Evolutionary conservation across 2,113 vertebrate genomes (phyloP).

Genomic region (Lethenteron reissneri): DNA sequence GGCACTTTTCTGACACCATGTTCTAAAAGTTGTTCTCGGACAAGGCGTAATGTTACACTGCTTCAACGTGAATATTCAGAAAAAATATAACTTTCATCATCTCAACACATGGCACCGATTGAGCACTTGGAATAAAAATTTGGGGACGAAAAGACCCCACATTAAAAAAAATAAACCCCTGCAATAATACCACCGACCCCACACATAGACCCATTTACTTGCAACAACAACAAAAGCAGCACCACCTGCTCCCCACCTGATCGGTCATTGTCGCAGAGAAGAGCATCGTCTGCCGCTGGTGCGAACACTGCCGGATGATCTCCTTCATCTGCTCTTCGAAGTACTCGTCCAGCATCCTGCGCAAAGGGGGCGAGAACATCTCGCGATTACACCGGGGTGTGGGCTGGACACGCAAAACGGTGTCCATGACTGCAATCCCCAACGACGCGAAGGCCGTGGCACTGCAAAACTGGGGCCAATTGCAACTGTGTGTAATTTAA

Average conservation of each 20-base stretch:
- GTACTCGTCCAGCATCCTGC: slow-evolving; percentile 91
- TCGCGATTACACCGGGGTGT: neutral
- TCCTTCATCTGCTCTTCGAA: slow-evolving; percentile 99
- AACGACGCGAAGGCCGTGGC: neutral
- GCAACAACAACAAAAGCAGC: too few relatives aligned
- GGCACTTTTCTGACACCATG: too few relatives aligned
- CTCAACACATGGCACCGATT: too few relatives aligned
- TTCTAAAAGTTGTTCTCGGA: too few relatives aligned
- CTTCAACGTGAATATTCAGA: too few relatives aligned
- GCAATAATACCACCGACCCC: too few relatives aligned
- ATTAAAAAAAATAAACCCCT: too few relatives aligned
- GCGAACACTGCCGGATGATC: slow-evolving; percentile 66
- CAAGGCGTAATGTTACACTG: too few relatives aligned
- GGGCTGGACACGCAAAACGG: neutral
- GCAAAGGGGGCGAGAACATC: slow-evolving; percentile 4
- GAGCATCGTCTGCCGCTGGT: slow-evolving; percentile 79
- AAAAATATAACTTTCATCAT: too few relatives aligned
- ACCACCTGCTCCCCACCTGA: slow-evolving; percentile 28
- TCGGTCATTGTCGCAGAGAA: slow-evolving; percentile 96
- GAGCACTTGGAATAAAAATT: too few relatives aligned
- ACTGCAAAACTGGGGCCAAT: neutral
- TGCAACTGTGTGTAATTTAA: neutral
- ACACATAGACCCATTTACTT: too few relatives aligned
- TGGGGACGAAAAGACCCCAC: too few relatives aligned
- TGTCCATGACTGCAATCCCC: neutral